Percentiles rank a stretch among this genome's conserved stretches.
phyloP scores from a whole-genome alignment of 2,888 invertebrate species.

The Philonicus albiceps region DNA sequence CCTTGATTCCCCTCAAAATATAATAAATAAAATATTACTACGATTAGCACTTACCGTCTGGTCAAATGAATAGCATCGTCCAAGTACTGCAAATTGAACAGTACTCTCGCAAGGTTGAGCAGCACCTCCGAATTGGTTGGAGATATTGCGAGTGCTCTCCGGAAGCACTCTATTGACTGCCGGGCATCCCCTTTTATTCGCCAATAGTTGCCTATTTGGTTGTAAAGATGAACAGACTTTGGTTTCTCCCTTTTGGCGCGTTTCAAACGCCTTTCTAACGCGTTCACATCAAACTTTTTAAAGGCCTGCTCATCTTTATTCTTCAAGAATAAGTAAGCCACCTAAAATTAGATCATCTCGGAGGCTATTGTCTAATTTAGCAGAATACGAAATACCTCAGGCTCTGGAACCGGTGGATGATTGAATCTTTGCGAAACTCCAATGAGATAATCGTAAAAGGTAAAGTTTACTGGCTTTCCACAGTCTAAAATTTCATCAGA shows the following conservation, averaged over 20 bases:
- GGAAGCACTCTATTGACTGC: constrained; percentile 88
- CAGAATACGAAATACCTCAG: constrained; percentile 65
- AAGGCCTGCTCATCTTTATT: constrained; percentile 66
- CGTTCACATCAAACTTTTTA: constrained; percentile 77
- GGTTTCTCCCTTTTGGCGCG: constrained; percentile 85
- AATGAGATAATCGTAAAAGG: constrained; percentile 86
- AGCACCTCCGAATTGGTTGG: constrained; percentile 88
- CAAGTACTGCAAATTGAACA: constrained; percentile 85
- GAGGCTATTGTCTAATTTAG: neutral
- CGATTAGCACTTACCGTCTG: constrained; percentile 64
- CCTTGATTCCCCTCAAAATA: too few relatives aligned
- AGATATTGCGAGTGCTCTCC: constrained; percentile 82
- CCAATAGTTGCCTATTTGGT: constrained; percentile 93
- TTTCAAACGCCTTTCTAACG: constrained; percentile 76
- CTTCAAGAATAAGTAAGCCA: constrained; percentile 77
- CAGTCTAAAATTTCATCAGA: constrained; percentile 77
- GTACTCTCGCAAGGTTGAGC: constrained; percentile 82
- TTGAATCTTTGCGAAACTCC: constrained; percentile 84
- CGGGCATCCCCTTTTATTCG: constrained; percentile 87
- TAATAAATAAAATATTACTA: neutral
- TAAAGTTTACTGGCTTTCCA: constrained; percentile 86
- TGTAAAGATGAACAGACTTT: constrained; percentile 83
- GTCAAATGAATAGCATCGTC: constrained; percentile 91
- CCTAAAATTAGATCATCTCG: constrained; percentile 59
- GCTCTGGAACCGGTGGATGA: constrained; percentile 86